Evolutionary conservation across 2,113 vertebrate species (phyloP).

Genomic region (Sapajus apella): DNA sequence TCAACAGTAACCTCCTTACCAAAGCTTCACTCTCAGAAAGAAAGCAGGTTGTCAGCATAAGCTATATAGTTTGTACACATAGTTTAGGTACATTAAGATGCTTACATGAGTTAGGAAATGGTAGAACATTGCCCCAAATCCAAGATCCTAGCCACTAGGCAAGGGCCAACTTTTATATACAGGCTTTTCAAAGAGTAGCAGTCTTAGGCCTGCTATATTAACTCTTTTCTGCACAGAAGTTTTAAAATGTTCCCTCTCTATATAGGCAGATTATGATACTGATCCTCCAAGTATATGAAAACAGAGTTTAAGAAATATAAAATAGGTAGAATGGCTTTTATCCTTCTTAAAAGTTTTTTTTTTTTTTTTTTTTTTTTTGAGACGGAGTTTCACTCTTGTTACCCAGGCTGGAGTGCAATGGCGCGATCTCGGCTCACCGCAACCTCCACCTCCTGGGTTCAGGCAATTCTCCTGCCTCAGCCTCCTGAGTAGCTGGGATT

Average conservation of each 20-base stretch:
- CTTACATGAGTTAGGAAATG: not conserved
- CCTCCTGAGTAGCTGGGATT: no score
- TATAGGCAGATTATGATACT: not conserved
- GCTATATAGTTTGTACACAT: not conserved
- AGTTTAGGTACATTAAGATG: not conserved
- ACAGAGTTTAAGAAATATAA: conserved; percentile 16
- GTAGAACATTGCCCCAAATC: not conserved
- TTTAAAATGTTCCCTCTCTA: not conserved
- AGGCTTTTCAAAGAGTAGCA: not conserved
- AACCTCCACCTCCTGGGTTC: no score
- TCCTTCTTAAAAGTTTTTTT: not conserved
- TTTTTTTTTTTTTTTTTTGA: not conserved
- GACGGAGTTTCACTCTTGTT: no score
- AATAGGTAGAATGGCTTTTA: not conserved
- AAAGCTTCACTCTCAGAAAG: conserved; percentile 33
- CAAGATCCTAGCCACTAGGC: not conserved
- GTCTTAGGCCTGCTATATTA: not conserved
- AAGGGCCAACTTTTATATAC: not conserved
- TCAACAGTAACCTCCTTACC: not conserved
- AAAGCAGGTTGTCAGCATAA: conserved; percentile 9
- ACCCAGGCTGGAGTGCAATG: no score
- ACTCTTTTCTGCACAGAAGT: not conserved
- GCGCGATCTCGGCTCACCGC: no score
- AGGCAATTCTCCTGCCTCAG: no score
- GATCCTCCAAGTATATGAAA: not conserved